Conservation (phyloP, 2,797 vertebrate genomes). For the Oreochromis mossambicus region DNA sequence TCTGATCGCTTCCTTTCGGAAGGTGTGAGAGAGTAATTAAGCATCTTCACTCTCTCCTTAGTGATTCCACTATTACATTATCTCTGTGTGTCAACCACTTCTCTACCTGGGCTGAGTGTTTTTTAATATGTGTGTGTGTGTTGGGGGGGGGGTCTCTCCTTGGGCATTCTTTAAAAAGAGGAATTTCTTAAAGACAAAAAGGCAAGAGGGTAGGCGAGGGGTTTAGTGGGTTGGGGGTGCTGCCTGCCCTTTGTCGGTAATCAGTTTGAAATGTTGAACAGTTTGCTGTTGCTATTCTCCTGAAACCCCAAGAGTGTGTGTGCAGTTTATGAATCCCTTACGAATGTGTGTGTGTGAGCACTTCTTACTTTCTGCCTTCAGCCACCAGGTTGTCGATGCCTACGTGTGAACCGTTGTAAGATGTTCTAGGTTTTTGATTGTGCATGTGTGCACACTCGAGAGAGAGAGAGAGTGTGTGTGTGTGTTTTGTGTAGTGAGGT, state of each 20-base stretch:
- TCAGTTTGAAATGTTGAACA: conserved; percentile 70
- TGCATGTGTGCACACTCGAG: not conserved
- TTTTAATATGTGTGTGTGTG: not conserved
- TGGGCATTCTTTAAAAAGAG: conserved; percentile 70
- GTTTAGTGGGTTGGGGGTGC: conserved; percentile 42
- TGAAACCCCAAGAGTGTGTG: conserved; percentile 38
- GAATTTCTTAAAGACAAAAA: conserved; percentile 79
- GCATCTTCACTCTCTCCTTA: conserved; percentile 21
- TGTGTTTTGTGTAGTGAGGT: conserved; percentile 80
- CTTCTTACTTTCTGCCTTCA: conserved; percentile 2
- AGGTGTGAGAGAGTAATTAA: conserved; percentile 39
- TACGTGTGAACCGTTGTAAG: conserved; percentile 38
- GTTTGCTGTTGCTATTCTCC: conserved; percentile 52
- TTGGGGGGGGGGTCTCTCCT: conserved; percentile 31
- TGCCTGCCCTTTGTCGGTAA: conserved; percentile 63
- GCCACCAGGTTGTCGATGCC: conserved; percentile 36
- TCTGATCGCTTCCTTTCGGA: conserved; percentile 59
- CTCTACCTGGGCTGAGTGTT: conserved; percentile 38
- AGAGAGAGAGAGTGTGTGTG: not conserved
- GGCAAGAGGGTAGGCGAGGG: conserved; percentile 52
- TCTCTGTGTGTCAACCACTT: conserved; percentile 39
- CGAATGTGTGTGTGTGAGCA: not conserved
- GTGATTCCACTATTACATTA: conserved; percentile 27
- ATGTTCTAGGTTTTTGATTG: conserved; percentile 34
- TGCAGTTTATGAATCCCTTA: conserved; percentile 44